phyloP scores from a whole-genome alignment of 2,797 vertebrate genomes.

The Sebastes melanostomus region DNA sequence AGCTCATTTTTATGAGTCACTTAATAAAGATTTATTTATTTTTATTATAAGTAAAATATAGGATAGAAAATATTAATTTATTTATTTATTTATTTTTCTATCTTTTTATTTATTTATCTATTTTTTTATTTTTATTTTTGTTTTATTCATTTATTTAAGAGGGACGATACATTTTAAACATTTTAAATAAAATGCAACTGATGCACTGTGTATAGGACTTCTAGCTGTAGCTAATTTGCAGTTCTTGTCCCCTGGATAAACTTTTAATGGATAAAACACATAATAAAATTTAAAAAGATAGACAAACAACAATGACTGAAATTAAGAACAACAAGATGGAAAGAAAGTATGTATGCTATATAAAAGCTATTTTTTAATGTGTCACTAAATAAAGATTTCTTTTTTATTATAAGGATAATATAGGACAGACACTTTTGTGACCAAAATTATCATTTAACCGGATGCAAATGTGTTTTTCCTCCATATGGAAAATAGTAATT shows the following conservation, averaged over 20 bases:
- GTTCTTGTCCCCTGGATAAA: not conserved
- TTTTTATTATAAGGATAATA: not conserved
- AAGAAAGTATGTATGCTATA: not conserved
- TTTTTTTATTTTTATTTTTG: not conserved
- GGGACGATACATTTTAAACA: not conserved
- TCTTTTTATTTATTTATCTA: too few relatives aligned
- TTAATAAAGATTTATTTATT: not conserved
- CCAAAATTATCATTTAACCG: not conserved
- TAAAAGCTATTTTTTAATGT: not conserved
- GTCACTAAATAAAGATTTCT: not conserved
- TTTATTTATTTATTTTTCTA: accelerated
- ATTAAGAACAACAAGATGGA: not conserved
- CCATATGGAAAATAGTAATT: not conserved
- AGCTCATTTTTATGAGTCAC: not conserved
- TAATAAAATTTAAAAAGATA: too few relatives aligned
- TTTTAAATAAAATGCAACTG: not conserved
- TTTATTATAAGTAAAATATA: not conserved
- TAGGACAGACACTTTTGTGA: not conserved
- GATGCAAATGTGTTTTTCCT: not conserved
- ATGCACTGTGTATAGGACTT: not conserved
- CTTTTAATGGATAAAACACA: not conserved
- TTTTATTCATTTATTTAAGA: not conserved
- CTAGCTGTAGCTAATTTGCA: not conserved
- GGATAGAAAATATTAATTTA: not conserved
- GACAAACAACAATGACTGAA: not conserved